Conservation (phyloP, 1,140 invertebrate species). For the Sipha flava region DNA sequence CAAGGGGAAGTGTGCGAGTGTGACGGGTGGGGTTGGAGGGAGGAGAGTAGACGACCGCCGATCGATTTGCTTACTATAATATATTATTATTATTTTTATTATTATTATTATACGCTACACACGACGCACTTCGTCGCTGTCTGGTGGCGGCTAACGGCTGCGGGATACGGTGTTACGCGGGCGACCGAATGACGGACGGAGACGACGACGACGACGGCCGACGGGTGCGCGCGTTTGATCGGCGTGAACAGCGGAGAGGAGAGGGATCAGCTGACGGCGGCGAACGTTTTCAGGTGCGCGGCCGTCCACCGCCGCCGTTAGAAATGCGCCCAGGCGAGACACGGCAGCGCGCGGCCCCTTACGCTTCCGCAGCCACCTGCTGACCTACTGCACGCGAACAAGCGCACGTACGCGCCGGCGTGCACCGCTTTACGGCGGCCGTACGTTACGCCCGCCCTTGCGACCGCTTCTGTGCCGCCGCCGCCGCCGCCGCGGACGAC, state of each 20-base stretch:
- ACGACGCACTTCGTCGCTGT: too few species aligned
- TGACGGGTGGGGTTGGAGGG: too few species aligned
- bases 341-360: background rate
- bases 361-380: background rate
- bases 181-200: too few species aligned
- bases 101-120: too few species aligned
- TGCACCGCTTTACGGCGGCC: background rate
- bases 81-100: too few species aligned
- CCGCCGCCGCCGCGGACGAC: background rate
- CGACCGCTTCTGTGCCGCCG: background rate
- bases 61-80: conserved; percentile 14
- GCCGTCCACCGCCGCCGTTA: background rate
- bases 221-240: background rate
- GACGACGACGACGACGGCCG: background rate
- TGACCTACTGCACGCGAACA: background rate
- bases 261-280: too few species aligned
- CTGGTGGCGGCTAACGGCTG: too few species aligned
- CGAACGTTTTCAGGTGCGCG: conserved; percentile 16
- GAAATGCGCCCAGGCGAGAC: background rate
- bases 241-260: background rate
- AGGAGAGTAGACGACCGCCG: too few species aligned
- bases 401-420: background rate
- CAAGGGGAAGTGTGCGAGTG: too few species aligned
- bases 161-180: too few species aligned
- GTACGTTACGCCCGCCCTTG: background rate